Percentiles rank a stretch among this genome's conserved stretches.
Conservation (phyloP, 2,797 vertebrate species). For the Chiroxiphia lanceolata region DNA sequence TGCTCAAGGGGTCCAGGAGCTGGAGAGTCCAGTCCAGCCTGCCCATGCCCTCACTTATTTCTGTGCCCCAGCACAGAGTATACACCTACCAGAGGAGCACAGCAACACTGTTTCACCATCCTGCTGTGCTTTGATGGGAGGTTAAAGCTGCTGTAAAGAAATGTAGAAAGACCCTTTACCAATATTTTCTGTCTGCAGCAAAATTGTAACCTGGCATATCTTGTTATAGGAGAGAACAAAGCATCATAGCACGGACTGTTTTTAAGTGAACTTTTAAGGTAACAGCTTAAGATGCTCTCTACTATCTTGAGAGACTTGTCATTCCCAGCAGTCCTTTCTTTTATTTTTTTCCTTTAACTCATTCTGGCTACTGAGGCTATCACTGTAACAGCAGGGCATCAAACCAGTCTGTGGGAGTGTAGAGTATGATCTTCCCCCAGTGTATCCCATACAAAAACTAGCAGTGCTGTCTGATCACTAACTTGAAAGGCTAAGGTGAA, state of each 20-base stretch:
- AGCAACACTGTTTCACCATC: not conserved
- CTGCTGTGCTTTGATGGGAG: not conserved
- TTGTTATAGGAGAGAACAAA: not conserved
- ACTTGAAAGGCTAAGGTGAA: not conserved
- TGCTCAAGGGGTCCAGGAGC: not conserved
- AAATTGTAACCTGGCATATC: not conserved
- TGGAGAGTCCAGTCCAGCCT: not conserved
- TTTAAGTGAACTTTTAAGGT: not conserved
- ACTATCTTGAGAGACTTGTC: not conserved
- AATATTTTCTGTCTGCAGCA: not conserved
- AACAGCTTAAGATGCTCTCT: not conserved
- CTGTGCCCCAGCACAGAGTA: fast-evolving
- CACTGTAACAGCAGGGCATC: not conserved
- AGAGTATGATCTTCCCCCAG: not conserved
- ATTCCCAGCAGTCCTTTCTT: not conserved
- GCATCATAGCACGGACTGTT: not conserved
- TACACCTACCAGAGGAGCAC: not conserved
- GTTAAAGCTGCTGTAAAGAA: not conserved
- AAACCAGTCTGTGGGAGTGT: not conserved
- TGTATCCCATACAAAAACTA: not conserved
- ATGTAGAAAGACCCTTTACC: not conserved
- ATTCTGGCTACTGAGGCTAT: not conserved
- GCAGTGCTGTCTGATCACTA: not conserved
- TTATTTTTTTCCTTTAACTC: not conserved
- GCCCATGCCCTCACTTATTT: fast-evolving